Conservation (phyloP, 2,797 vertebrate genomes). For the Vireo griseus region DNA sequence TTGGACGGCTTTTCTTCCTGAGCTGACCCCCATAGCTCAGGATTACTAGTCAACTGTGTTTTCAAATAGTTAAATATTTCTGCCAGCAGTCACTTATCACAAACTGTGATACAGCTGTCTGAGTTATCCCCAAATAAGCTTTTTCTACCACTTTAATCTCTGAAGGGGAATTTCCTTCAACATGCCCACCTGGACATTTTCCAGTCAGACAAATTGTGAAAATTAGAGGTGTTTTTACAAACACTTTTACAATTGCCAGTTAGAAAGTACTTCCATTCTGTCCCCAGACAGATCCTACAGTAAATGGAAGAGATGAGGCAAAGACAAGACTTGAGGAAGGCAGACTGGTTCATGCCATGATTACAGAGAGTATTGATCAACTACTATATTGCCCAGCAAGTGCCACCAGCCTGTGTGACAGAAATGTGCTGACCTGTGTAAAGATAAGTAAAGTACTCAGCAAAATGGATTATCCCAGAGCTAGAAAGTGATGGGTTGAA, state of each 20-base stretch:
- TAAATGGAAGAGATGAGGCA: background rate
- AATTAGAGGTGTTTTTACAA: background rate
- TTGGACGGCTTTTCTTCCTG: background rate
- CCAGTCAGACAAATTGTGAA: too few species aligned
- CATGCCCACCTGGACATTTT: background rate
- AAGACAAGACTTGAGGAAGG: background rate
- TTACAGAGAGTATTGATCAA: background rate
- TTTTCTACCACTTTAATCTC: background rate
- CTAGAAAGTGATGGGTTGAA: background rate
- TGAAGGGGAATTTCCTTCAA: background rate
- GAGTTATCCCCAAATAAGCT: background rate
- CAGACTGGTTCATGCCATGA: background rate
- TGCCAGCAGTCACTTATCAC: background rate
- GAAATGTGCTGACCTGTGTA: slow-evolving; percentile 51
- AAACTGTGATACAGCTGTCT: background rate
- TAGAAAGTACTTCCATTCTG: background rate
- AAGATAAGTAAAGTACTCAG: slow-evolving; percentile 11
- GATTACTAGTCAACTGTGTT: background rate
- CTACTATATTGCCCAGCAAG: background rate
- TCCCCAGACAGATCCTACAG: background rate
- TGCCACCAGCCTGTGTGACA: background rate
- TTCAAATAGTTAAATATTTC: background rate
- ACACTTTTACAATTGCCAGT: background rate
- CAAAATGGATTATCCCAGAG: slow-evolving; percentile 7
- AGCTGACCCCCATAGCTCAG: background rate